A percentile compares a stretch with the other conserved stretches of the same genome.
phyloP scores from a whole-genome alignment of 2,888 invertebrate genomes.

The Molorchus minor region DNA sequence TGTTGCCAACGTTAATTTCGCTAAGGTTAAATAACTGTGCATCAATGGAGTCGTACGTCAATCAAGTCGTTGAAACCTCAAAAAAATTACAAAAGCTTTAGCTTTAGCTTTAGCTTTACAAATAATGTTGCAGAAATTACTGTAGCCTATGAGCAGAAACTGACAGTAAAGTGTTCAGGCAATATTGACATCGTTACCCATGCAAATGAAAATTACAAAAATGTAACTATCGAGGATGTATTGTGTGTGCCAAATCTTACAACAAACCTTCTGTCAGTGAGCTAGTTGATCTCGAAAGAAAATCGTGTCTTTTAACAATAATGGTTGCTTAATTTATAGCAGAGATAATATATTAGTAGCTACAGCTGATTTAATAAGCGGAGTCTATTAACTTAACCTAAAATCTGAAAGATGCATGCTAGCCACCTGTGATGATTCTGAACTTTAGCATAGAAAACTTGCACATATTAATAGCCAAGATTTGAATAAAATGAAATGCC shows the following conservation, averaged over 20 bases:
- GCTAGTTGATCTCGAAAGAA: neutral
- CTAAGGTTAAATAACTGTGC: slow-evolving; percentile 38
- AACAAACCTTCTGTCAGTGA: no score
- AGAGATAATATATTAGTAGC: neutral
- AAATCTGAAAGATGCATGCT: neutral
- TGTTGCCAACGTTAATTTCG: slow-evolving; percentile 40
- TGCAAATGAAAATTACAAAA: no score
- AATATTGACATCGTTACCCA: no score
- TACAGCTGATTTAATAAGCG: neutral
- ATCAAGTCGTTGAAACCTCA: no score
- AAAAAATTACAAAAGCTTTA: no score
- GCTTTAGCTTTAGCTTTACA: no score
- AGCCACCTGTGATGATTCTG: neutral
- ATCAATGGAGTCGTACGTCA: slow-evolving; percentile 43
- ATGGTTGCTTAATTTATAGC: neutral
- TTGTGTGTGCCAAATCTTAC: no score
- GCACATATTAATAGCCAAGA: neutral
- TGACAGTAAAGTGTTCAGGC: no score
- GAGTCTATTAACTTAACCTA: neutral
- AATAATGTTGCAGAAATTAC: no score
- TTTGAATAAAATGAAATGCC: neutral
- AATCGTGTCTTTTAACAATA: neutral
- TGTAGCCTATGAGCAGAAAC: no score
- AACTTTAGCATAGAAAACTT: neutral
- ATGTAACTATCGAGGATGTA: no score